phyloP scores from a whole-genome alignment of 2,888 invertebrate species.

The Idaea aversata region DNA sequence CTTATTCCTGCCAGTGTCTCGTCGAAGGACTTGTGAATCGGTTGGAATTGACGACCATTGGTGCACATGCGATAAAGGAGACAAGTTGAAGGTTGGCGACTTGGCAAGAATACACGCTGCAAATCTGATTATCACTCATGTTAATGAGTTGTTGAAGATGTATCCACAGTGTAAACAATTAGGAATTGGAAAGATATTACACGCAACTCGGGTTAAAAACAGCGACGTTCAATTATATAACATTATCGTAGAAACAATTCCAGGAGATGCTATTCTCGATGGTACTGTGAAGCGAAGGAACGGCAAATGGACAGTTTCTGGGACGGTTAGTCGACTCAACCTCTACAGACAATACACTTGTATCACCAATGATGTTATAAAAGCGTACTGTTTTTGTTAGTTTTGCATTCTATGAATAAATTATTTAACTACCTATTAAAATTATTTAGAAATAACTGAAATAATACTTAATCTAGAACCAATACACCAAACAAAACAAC shows the following conservation, averaged over 20 bases:
- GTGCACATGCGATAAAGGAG: conserved; percentile 88
- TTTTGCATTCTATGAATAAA: neutral
- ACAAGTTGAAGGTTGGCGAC: conserved; percentile 73
- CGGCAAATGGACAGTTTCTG: conserved; percentile 72
- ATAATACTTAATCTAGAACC: neutral
- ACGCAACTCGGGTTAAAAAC: conserved; percentile 72
- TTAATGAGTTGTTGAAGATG: conserved; percentile 81
- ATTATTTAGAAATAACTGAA: neutral
- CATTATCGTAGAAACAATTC: conserved; percentile 80
- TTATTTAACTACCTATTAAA: neutral
- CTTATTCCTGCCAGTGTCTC: conserved; percentile 85
- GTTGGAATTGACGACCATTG: conserved; percentile 89
- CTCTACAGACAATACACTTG: conserved; percentile 88
- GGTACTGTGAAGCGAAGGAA: conserved; percentile 79
- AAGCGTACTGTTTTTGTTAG: conserved; percentile 87
- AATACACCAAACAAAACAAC: too few relatives aligned
- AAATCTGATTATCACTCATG: conserved; percentile 77
- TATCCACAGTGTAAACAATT: conserved; percentile 84
- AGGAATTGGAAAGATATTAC: conserved; percentile 57
- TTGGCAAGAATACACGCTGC: conserved; percentile 77
- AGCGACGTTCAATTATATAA: conserved; percentile 75
- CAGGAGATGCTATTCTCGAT: conserved; percentile 87
- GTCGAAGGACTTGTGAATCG: conserved; percentile 84
- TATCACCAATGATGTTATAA: conserved; percentile 83
- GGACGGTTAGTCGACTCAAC: conserved; percentile 87